phyloP scores from a whole-genome alignment of 2,797 vertebrate genomes.

The Myiotriccus ornatus region DNA sequence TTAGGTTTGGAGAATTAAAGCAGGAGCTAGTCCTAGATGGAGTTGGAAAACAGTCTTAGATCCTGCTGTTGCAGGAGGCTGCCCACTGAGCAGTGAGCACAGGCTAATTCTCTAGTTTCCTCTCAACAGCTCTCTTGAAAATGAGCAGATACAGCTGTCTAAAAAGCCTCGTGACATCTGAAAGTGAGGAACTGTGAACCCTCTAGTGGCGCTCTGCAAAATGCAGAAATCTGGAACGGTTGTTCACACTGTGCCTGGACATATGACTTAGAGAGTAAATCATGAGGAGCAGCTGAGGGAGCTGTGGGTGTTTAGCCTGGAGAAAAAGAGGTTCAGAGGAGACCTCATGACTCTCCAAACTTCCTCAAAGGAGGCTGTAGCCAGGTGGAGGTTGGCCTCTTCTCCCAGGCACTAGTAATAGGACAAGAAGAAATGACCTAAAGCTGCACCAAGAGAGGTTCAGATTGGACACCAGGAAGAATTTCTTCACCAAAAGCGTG shows the following conservation, averaged over 20 bases:
- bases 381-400: fast-evolving
- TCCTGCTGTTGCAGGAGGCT: neutral
- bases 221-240: neutral
- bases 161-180: neutral
- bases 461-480: neutral
- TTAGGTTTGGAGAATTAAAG: neutral
- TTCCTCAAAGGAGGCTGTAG: neutral
- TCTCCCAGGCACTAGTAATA: neutral
- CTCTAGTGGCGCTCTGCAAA: neutral
- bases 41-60: neutral
- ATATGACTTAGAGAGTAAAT: neutral
- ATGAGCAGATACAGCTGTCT: neutral
- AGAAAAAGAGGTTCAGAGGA: neutral
- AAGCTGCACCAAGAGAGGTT: neutral
- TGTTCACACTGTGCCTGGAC: fast-evolving
- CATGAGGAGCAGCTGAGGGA: neutral
- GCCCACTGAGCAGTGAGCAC: neutral
- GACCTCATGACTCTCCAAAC: neutral
- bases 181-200: neutral
- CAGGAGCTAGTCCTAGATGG: neutral
- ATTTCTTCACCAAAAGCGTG: neutral
- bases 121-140: neutral
- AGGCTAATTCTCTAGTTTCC: neutral
- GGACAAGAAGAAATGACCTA: neutral
- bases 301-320: neutral